Evolutionary conservation across 2,888 invertebrate species (phyloP), one percentile per base, ranked within the genome.

Genomic region (Drosophila borborema): DNA sequence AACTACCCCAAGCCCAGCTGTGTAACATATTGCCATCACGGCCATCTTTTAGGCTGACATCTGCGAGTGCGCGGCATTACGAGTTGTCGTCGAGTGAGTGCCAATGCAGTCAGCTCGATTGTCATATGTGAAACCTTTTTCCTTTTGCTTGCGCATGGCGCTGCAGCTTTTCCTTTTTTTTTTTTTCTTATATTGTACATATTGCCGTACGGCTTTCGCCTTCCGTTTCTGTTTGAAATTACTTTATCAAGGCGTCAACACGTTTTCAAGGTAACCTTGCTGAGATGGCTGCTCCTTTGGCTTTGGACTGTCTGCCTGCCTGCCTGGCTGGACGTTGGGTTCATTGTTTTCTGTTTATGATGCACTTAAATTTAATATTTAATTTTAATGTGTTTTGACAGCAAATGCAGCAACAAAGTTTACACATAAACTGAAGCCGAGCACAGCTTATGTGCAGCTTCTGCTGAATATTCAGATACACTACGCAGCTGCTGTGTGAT

Each of bases 311-410:
- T 10, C 36, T 14, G 51, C 5, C 51, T 18, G 31, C 5, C 43
- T 51, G 66, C 20, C 28, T 41, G 46, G 28, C 18, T 51, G 64
- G 61, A 34, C 20, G 16, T 59, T 56, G 73, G 65, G 53, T 82
- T 82, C 74, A 78, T 88, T 86, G 83, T 86, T 73, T 64, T 71
- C 59, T 76, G 75, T 89, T 90, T 90, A 84, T 81, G 81, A 76
- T 83, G 84, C 82, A 82, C 83, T 91, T 81, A 89, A 90, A 82
- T 89, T 90, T 87, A 91, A 91, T 91, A 91, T 91, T 91, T 91
- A 91, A 91, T 91, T 90, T 91, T 86, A 82, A 91, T 91, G 81
- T 73, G 36, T 73, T 67, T 82, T 59, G 66, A 28, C 74, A 77
- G 64, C 53, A 62, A 69, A 53, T 58, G 63, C 72, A 65, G 38